These are phyloP conservation scores for Rhinichthys klamathensis DNA, from an alignment of 2,113 vertebrate genomes.

Conservation along the genomic window DNA sequence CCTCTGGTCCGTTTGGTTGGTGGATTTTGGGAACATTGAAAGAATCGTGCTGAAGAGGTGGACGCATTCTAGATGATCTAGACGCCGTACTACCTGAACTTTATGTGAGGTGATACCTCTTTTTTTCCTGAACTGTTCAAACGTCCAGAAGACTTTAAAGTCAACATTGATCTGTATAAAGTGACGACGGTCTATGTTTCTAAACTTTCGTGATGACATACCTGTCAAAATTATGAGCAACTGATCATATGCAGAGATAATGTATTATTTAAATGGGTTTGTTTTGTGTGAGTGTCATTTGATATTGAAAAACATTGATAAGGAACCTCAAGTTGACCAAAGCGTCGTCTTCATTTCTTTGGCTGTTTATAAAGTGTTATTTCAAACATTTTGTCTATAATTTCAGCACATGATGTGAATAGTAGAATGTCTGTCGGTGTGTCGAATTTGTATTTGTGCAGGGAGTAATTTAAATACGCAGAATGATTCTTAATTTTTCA, in stretches of 20 bases:
- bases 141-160: background rate
- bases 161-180: background rate
- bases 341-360: slow-evolving; percentile 22
- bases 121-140: background rate
- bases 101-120: background rate
- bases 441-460: background rate
- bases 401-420: slow-evolving; percentile 35
- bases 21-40: background rate
- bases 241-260: background rate
- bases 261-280: background rate
- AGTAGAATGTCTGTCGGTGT: background rate
- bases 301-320: background rate
- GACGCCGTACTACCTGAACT: background rate
- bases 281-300: background rate
- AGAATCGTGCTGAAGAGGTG: background rate
- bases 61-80: background rate
- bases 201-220: background rate
- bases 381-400: background rate
- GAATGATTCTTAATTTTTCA: background rate
- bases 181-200: background rate
- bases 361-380: slow-evolving; percentile 36
- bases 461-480: background rate
- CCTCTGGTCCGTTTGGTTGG: background rate
- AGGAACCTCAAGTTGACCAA: slow-evolving; percentile 44
- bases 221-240: background rate